Evolutionary conservation across 2,113 vertebrate genomes (phyloP), one percentile per base, ranked within the genome.

Genomic region (Telmatochromis sp.): DNA sequence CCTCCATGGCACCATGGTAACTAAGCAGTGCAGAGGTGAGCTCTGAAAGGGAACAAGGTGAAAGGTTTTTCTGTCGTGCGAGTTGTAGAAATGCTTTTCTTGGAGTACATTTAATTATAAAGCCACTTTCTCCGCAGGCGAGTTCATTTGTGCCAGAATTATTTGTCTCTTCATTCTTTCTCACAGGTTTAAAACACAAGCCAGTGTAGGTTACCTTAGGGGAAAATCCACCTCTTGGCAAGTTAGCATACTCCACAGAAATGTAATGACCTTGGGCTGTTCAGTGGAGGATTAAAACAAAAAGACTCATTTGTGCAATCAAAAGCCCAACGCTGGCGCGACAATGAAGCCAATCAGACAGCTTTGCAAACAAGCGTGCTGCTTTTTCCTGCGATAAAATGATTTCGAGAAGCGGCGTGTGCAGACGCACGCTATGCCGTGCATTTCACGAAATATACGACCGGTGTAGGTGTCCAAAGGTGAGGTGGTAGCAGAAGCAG

Each of bases 1-100:
- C 79, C 58, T 28, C 55, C 9, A 4, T 45, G 93, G 45, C 87
- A 75, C 83, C 82, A 91, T 91, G 87, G 92, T 58, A 93, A 92
- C 84, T 3, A 58, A 42, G 65, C 53, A 13, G 49, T 86, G 58
- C 60, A 37, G 81, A 85, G 84, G 78, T 89, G 83, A 87, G 79
- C 12, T 65, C 37, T 82, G 42, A 91, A 65, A 15, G 80, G 19
- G 45, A 84, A 75, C 75, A 81, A 55, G 47, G 83, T 82, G 83
- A 86, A 86, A 45, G 80, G 8, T 78, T 75, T 83, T 83, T 49
- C 53, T 42, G 11, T 60, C 37, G 4, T 83, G 14, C 14, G 2
- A 57, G 11, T 45, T 11, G 26, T 86, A 37, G 51, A 81, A 84
- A 58, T 17, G 21, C 15, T 7, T 60, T 54, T 78, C 47, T 84